Base-by-base conservation (phyloP, 2,113 vertebrate species). In the Seriola rivoliana region DNA sequence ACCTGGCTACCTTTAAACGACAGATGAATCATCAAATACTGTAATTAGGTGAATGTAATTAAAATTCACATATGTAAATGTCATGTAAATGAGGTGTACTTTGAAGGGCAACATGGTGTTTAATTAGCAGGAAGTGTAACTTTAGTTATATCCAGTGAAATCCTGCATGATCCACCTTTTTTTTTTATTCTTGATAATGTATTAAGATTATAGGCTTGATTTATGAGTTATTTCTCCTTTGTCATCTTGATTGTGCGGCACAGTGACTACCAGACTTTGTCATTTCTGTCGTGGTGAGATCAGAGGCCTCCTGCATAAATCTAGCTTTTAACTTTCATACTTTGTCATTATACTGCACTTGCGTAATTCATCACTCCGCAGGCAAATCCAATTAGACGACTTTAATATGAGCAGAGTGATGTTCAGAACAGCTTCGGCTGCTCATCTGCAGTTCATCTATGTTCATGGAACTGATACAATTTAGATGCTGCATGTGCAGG, bases 11-110 rank as follows among this genome's bases (percentile, higher is more conserved):
- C 72, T 82, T 70, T 71, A 76, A 84, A 66, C 83, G 88, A 83
- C 81, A 78, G 85, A 85, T 88, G 83, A 91, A 81, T 68, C 77
- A 69, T 71, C 75, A 90, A 85, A 86, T 85, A 84, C 77, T 78
- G 71, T 88, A 89, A 90, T 91, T 86, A 93, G 75, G 71, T 80
- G 86, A 74, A 80, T 70, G 67, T 67, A 77, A 91, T 92, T 91
- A 71, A 34, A 77, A 89, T 90, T 62, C 78, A 69, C 85, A 89
- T 91, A 89, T 93, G 90, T 82, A 90, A 88, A 93, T 91, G 7
- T 46, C 57, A 90, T 88, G 87, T 86, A 86, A 91, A 91, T 92
- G 3, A 85, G 86, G 73, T 62, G 79, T 63, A 63, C 73, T 79
- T 78, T 88, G 71, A 84, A 88, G 87, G 84, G 72, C 62, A 73